Evolutionary conservation across 1,140 invertebrate species (phyloP), one percentile per base, ranked within the genome.

Genomic region (Drosophila lacertosa): DNA sequence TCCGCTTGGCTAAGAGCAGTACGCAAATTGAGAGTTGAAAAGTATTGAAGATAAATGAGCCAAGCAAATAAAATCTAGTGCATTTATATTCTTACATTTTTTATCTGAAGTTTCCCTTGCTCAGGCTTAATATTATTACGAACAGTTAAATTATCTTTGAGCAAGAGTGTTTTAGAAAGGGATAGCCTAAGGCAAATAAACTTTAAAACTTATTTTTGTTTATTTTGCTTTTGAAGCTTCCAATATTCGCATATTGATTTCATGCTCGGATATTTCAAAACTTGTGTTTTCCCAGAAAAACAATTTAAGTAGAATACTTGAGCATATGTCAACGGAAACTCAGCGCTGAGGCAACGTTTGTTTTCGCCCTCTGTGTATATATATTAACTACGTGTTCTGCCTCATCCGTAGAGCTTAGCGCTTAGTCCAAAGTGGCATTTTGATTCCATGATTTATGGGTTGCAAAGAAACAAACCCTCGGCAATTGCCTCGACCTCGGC

Each of bases 401-500:
- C 62, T 65, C 67, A 65, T 55, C 60, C 51, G 57, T 42, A 51
- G 62, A 70, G 67, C 67, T 70, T 70, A 70, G 51, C 67, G 67
- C 67, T 45, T 64, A 72, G 71, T 67, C 72, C 59, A 72, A 77
- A 72, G 77, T 77, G 77, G 68, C 77, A 82, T 80, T 81, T 81
- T 81, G 77, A 81, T 82, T 82, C 77, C 77, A 82, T 81, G 77
- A 81, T 81, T 81, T 81, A 81, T 81, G 78, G 74, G 62, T 45
- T 65, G 18, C 58, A 32, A 51, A 35, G 55, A 24, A 35, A 20
- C n/a, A 42, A 68, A 66, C 54, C 68, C 63, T 58, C 53, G 15
- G 15, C 18, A 42, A 64, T 22, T 24, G 29, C 63, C 62, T 11
- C 60, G 20, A 54, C 20, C 50, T 33, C 50, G 50, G 32, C 16